Base-by-base conservation (phyloP, 1,140 invertebrate species). In the Drosophila quadrilineata region DNA sequence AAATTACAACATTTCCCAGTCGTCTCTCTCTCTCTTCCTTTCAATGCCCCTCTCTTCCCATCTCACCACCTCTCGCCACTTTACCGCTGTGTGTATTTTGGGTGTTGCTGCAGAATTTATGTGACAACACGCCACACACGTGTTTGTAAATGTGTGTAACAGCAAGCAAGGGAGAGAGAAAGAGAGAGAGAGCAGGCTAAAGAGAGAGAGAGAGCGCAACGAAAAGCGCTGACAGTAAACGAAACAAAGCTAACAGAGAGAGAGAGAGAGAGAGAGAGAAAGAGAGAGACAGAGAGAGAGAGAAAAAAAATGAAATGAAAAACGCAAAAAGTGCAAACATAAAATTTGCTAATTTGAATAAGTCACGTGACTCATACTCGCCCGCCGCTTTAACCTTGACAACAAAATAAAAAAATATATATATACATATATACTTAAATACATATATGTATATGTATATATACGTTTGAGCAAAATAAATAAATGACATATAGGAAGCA, bases 301-400 rank as follows among this genome's bases (percentile, higher is more conserved):
- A 52, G 19, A 19, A 31, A 38, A 16, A 31, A 14, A 29, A 24
- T 12, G n/a, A 3, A 6, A 26, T 22, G 40, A 31, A 45, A 38
- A 70, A 49, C 19, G 24, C 33, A 69, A 49, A 77, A 79, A 79
- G 75, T 73, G 75, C 75, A 75, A 80, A 75, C 76, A 80, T 82
- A 69, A 80, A 80, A 80, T 76, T 76, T 80, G 72, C 76, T 80
- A 80, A 80, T 80, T 80, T 80, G 76, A 82, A 80, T 80, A 80
- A 80, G 75, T 80, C 75, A 80, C 75, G 75, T 82, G 75, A 82
- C 67, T n/a, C n/a, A n/a, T n/a, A n/a, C n/a, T n/a, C n/a, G 72
- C 63, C 71, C 58, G 65, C 50, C 46, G 56, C 38, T 28, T 67
- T 70, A 71, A 66, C 71, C 75, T 80, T 71, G 71, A 75, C 53